Base-by-base conservation (phyloP, 1,140 invertebrate genomes). In the Heliconius congener region DNA sequence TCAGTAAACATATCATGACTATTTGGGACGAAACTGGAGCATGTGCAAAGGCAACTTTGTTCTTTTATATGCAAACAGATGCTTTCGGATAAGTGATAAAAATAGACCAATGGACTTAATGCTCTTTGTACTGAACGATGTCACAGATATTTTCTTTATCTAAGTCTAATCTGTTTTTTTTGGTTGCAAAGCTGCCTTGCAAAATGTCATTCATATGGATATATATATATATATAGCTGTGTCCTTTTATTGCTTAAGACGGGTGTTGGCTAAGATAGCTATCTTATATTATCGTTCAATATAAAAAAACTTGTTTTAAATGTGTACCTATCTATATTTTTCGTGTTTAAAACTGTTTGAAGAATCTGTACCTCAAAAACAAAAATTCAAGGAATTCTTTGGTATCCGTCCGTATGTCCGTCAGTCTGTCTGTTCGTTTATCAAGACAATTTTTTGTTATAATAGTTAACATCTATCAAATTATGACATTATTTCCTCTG, bases 1-100 rank as follows among this genome's bases (percentile, higher is more conserved):
- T 66, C 60, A 66, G 60, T 66, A 66, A 66, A 66, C 60, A 66
- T 66, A 30, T 66, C 60, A 66, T 30, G 11, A 23, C 27, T 66
- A 66, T 66, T 66, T 66, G 27, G 60, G 60, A 66, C 23, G 60
- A 66, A 66, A 66, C 60, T 66, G 13, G 60, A 30, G 60, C 60
- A 66, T 66, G 60, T 66, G 60, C 60, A 66, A 66, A 66, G 60
- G 60, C 60, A 27, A 66, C 60, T 66, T 66, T 66, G 60, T 66
- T 66, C 60, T 66, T 66, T 66, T 66, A 66, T 66, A 66, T 66
- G 60, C 60, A 66, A 66, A 66, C 60, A 66, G 60, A 66, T 66
- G 60, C 60, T 27, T 66, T 66, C 60, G 60, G 60, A 66, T 66
- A 66, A 66, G 73, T 55, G 46, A 74, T 57, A 55, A 74, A 74